A percentile compares a stretch with the other conserved stretches of the same genome.
phyloP scores from a whole-genome alignment of 2,797 vertebrate species.

The Tinamus major region DNA sequence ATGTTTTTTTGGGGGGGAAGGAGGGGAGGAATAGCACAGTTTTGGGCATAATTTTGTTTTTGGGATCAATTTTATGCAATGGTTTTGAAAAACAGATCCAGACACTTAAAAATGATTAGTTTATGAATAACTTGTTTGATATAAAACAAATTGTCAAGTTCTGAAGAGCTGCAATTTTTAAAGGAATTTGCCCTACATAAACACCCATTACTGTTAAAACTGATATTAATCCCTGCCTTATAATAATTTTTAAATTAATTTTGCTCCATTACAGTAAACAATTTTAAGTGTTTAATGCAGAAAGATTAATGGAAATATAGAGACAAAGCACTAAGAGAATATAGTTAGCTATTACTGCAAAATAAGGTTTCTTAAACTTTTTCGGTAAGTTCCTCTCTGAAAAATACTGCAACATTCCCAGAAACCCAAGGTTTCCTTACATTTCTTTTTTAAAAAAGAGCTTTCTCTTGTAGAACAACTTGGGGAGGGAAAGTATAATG shows the following conservation, averaged over 20 bases:
- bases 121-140: not conserved
- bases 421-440: not conserved
- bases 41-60: not conserved
- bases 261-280: not conserved
- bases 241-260: conserved; percentile 16
- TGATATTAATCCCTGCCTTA: not conserved
- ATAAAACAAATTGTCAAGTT: not conserved
- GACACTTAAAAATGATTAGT: not conserved
- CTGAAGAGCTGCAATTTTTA: not conserved
- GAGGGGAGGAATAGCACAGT: not conserved
- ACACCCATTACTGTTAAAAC: conserved; percentile 3
- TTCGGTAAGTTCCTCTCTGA: not conserved
- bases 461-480: not conserved
- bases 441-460: not conserved
- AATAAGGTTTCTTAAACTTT: not conserved
- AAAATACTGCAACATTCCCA: not conserved
- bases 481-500: not conserved
- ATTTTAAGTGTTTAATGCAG: not conserved
- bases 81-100: not conserved
- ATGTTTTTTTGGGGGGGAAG: not conserved
- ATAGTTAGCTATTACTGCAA: not conserved
- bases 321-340: not conserved
- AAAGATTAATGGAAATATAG: not conserved
- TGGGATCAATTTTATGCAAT: not conserved
- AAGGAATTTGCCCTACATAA: not conserved